A percentile compares a stretch with the other conserved stretches of the same genome.
Evolutionary conservation across 2,888 invertebrate species (phyloP).

Genomic region (Malachius bipustulatus): DNA sequence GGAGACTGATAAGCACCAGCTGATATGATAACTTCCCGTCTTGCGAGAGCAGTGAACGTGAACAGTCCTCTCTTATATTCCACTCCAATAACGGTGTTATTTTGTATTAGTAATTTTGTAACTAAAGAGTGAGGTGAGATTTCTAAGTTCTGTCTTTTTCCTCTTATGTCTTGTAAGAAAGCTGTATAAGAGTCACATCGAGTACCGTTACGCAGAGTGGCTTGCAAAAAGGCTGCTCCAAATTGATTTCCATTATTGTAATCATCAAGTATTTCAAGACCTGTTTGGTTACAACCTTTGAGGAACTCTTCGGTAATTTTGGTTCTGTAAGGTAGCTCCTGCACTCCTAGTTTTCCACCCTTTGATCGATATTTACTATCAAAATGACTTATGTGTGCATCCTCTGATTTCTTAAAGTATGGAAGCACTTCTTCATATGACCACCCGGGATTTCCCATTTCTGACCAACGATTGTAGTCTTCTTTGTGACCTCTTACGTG

Average conservation of each 20-base stretch:
- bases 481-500: conserved; percentile 47
- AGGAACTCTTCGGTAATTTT: conserved; percentile 44
- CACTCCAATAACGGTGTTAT: conserved; percentile 50
- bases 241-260: conserved; percentile 52
- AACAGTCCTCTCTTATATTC: conserved; percentile 46
- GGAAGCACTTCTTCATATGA: too few species aligned
- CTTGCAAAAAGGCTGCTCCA: conserved; percentile 52
- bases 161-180: conserved; percentile 48
- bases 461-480: conserved; percentile 61
- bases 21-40: too few species aligned
- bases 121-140: conserved; percentile 50
- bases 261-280: conserved; percentile 55
- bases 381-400: too few species aligned
- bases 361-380: too few species aligned
- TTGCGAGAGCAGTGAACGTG: conserved; percentile 33
- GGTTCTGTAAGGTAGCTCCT: conserved; percentile 36
- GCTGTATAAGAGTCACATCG: conserved; percentile 55
- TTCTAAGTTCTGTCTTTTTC: conserved; percentile 52
- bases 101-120: conserved; percentile 54
- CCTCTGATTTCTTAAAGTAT: too few species aligned
- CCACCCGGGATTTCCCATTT: conserved; percentile 46
- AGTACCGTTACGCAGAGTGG: conserved; percentile 45
- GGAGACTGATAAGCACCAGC: too few species aligned
- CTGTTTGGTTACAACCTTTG: conserved; percentile 50
- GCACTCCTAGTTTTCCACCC: conserved; percentile 31